Evolutionary conservation across 2,888 invertebrate species (phyloP), one percentile per base, ranked within the genome.

Genomic region (Cyclophora albipunctata): DNA sequence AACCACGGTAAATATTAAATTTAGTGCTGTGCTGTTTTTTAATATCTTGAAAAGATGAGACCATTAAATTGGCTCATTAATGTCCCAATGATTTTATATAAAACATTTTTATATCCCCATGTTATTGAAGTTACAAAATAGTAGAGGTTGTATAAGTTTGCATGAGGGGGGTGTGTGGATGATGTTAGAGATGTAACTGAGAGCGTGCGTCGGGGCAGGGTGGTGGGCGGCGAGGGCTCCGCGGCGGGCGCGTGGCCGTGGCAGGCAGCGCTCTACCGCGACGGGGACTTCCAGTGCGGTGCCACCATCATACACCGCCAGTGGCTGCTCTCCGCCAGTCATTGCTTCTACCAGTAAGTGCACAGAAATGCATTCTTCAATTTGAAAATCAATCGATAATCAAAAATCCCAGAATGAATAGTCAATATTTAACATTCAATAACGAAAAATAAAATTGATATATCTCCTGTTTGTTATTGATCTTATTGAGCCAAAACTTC

Each of bases 221-320:
- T 95, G 74, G 95, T 95, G 64, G 95, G 95, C 51, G 95, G 95
- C 56, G 92, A 91, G 49, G 94, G 94, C 71, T 92, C 94, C 42
- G 91, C 91, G 48, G 91, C 93, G 5, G 95, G 95, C 60, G 92
- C 94, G 35, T 95, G 95, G 94, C 95, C 95, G 3, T 95, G 95
- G 95, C 94, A 94, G 84, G 94, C 94, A n/a, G 95, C 95, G 41
- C 89, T 95, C 34, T 95, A 95, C 81, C 93, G 94, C 68, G 94
- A 95, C 81, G 95, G 95, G 0, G 94, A 94, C 81, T 95, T 94
- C 86, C 95, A 95, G 80, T 95, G 95, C 73, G 95, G 95, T 33
- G 95, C 92, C 33, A 94, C 94, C 2, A 90, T 95, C 45, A 89
- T 95, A 58, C 90, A 91, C 7, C 88, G 91, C 51, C 88, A 90